These are phyloP conservation scores for Palythoa grandis DNA, from an alignment of 92 coral and sea anemone species.

Conservation along the genomic window DNA sequence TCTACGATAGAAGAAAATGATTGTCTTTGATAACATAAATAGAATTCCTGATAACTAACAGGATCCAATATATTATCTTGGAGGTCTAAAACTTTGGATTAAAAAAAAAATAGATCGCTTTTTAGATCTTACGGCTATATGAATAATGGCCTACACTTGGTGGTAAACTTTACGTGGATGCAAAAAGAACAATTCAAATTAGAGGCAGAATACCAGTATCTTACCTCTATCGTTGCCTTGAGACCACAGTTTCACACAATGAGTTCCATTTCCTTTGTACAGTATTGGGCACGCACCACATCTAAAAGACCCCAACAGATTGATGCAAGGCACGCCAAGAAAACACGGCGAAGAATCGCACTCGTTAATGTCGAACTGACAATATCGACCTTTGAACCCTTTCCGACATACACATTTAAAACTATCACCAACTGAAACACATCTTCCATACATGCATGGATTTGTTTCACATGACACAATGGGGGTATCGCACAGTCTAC, in stretches of 20 bases:
- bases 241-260: slow-evolving; percentile 44
- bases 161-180: too few species aligned
- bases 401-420: slow-evolving; percentile 67
- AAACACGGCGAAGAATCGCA: slow-evolving; percentile 56
- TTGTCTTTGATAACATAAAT: not conserved
- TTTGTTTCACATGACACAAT: slow-evolving; percentile 54
- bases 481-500: slow-evolving; percentile 58
- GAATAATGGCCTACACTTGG: too few species aligned
- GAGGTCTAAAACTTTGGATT: too few species aligned
- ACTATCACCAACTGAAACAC: slow-evolving; percentile 26
- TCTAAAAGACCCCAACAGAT: slow-evolving; percentile 55
- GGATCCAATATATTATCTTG: not conserved
- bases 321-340: slow-evolving; percentile 57
- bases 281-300: slow-evolving; percentile 84
- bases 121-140: too few species aligned
- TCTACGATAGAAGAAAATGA: not conserved
- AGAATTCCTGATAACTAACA: too few species aligned
- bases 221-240: not conserved
- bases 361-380: slow-evolving; percentile 43
- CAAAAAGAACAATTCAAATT: not conserved
- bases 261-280: slow-evolving; percentile 79
- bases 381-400: slow-evolving; percentile 65
- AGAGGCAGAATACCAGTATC: not conserved
- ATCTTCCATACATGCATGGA: slow-evolving; percentile 74
- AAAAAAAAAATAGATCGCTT: too few species aligned